Evolutionary conservation across 2,888 invertebrate species (phyloP), one percentile per base, ranked within the genome.

Genomic region (Endotricha flammealis): DNA sequence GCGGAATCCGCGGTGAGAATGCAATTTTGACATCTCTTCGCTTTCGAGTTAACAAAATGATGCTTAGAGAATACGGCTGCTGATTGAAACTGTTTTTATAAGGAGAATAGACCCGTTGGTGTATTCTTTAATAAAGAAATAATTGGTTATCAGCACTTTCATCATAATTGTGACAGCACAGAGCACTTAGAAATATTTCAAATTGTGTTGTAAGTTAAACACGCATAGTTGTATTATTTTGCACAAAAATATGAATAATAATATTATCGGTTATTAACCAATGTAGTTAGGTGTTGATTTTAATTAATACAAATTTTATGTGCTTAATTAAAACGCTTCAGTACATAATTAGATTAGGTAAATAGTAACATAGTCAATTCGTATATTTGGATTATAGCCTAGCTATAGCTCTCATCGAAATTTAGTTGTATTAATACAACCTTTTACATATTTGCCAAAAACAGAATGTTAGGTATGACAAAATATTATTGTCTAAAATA

Each of bases 121-220:
- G n/a, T n/a, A n/a, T n/a, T n/a, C n/a, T n/a, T n/a, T n/a, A n/a
- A n/a, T n/a, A n/a, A n/a, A n/a, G n/a, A n/a, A n/a, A n/a, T n/a
- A n/a, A 64, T 51, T 54, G 55, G 50, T 16, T 20, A 20, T 28
- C 17, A 50, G 62, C 63, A 67, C 61, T 53, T 50, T 71, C 65
- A 65, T 56, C 58, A 59, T 59, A 46, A 56, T 65, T 70, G 73
- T 76, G 73, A 74, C 65, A 57, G 74, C 78, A 80, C 77, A 57
- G 74, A 77, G 82, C 81, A 82, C 82, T 75, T 79, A 78, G 71
- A 49, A 62, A 41, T 59, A 57, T 56, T 44, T 52, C 44, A 48
- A 47, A 25, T 36, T 35, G 35, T 30, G 33, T 33, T 38, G 35
- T 35, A 28, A 36, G 13, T 36, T 31, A 9, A 17, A 28, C 38